A percentile compares a stretch with the other conserved stretches of the same genome.
Evolutionary conservation across 2,888 invertebrate species (phyloP).

Genomic region (Amiota communis): DNA sequence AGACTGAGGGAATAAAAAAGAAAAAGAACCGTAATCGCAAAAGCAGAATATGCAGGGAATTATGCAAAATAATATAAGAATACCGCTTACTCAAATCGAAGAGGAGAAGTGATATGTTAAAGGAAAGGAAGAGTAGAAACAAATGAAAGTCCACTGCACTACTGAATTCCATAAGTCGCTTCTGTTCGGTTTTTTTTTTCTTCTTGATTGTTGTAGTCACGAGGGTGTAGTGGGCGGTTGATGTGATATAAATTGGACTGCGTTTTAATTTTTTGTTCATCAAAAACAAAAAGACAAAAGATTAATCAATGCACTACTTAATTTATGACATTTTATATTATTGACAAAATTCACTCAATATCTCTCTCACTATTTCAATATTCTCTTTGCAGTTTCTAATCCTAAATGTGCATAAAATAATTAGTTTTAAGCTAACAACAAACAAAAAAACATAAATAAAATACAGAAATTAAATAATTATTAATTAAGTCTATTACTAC

Average conservation of each 20-base stretch:
- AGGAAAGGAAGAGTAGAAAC: neutral
- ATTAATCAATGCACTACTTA: neutral
- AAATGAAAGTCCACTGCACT: neutral
- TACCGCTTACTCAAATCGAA: neutral
- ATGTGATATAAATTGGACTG: neutral
- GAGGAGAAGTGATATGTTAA: neutral
- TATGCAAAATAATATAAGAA: conserved; percentile 35
- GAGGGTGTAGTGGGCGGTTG: conserved; percentile 11
- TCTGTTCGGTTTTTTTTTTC: too few relatives aligned
- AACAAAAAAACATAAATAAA: too few relatives aligned
- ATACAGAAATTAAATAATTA: conserved; percentile 1
- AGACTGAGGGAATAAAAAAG: conserved; percentile 46
- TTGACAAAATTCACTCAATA: neutral
- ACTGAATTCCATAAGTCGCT: neutral
- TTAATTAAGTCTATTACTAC: conserved; percentile 12
- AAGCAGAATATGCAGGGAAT: conserved; percentile 41
- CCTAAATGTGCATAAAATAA: conserved; percentile 23
- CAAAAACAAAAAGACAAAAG: too few relatives aligned
- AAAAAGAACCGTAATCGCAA: conserved; percentile 60
- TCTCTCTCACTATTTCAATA: neutral
- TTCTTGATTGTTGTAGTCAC: too few relatives aligned
- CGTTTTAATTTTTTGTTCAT: neutral
- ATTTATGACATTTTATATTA: neutral
- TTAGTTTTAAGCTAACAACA: conserved; percentile 16
- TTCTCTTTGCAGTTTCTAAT: conserved; percentile 22